A percentile compares a stretch with the other conserved stretches of the same genome.
Conservation (phyloP, 2,888 invertebrate genomes). For the Ariolimax columbianus region DNA sequence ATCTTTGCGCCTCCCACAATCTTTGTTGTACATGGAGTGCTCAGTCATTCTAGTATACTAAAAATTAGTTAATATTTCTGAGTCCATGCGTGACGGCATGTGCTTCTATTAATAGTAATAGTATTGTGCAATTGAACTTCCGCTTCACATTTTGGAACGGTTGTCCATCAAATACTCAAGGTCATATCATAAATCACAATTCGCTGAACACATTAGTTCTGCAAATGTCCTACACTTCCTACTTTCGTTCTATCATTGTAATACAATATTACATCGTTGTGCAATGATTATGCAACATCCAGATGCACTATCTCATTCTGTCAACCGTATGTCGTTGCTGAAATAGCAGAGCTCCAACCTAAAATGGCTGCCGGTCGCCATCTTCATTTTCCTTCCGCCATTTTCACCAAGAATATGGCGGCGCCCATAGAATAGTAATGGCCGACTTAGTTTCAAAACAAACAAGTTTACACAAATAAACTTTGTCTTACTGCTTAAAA, state of each 20-base stretch:
- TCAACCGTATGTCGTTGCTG: no score
- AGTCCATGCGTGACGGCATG: neutral
- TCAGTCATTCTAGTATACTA: no score
- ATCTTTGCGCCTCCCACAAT: no score
- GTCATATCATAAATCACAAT: conserved; percentile 10
- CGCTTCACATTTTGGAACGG: conserved; percentile 6
- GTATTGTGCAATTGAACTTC: conserved; percentile 1
- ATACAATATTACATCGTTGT: neutral
- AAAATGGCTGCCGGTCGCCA: conserved; percentile 80
- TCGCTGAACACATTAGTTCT: neutral
- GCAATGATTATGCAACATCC: neutral
- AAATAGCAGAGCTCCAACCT: neutral
- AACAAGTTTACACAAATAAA: conserved; percentile 58
- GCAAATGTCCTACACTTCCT: neutral
- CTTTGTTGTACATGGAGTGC: no score
- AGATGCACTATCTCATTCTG: neutral
- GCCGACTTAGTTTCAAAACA: conserved; percentile 80
- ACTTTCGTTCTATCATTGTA: neutral
- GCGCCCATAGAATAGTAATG: conserved; percentile 82
- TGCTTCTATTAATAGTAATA: neutral
- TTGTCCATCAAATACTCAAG: conserved; percentile 33
- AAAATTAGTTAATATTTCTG: no score
- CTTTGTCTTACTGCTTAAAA: neutral
- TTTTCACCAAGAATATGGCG: conserved; percentile 82
- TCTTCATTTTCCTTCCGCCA: conserved; percentile 80